These are phyloP conservation scores for Baryphthengus martii DNA, from an alignment of 2,113 vertebrate genomes.

Conservation along the genomic window DNA sequence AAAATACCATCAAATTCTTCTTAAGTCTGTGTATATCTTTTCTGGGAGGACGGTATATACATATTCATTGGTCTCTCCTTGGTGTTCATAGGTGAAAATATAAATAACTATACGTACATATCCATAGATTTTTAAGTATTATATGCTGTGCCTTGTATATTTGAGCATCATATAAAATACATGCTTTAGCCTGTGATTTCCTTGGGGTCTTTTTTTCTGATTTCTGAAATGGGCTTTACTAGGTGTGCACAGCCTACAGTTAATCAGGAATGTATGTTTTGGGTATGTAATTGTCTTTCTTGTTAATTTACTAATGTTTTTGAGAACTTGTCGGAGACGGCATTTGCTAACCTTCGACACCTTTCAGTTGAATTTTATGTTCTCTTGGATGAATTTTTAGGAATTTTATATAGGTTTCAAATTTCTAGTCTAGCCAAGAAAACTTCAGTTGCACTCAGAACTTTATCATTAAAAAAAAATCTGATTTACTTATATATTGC, in stretches of 20 bases:
- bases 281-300: not conserved
- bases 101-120: not conserved
- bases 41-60: not conserved
- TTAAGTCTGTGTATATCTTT: not conserved
- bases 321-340: not conserved
- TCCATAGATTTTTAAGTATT: not conserved
- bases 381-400: not conserved
- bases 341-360: not conserved
- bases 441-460: not conserved
- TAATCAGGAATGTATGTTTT: not conserved
- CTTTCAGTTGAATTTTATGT: not conserved
- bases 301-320: not conserved
- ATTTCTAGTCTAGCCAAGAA: not conserved
- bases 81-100: not conserved
- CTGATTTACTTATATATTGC: constrained; percentile 36
- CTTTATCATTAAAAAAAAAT: constrained; percentile 20
- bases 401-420: not conserved
- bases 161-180: not conserved
- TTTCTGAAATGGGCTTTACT: not conserved
- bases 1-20: not conserved
- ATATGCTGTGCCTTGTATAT: not conserved
- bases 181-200: not conserved
- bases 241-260: not conserved
- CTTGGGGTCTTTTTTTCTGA: not conserved
- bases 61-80: not conserved